Evolutionary conservation across 2,797 vertebrate species (phyloP).

Genomic region (Periophthalmus magnuspinnatus): DNA sequence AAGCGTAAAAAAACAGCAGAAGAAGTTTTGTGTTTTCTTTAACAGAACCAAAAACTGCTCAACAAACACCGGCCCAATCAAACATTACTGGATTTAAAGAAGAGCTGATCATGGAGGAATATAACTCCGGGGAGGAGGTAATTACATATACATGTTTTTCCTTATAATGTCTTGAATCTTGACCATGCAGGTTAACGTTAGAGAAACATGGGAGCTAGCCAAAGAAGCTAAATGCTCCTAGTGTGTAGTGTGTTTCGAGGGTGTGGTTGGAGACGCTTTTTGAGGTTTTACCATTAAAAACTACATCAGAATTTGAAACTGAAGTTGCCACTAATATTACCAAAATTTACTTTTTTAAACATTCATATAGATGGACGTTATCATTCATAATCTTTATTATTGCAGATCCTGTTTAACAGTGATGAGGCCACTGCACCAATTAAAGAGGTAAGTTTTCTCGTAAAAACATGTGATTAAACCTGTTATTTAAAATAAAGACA

Average conservation of each 20-base stretch:
- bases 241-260: constrained; percentile 11
- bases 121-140: constrained; percentile 78
- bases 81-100: not conserved
- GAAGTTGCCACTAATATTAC: not conserved
- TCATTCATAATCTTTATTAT: no score
- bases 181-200: no score
- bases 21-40: not conserved
- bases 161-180: not conserved
- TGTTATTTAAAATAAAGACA: not conserved
- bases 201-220: not conserved
- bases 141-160: not conserved
- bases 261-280: constrained; percentile 38
- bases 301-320: not conserved
- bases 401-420: constrained; percentile 85
- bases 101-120: constrained; percentile 74
- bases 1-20: not conserved
- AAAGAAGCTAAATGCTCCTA: not conserved
- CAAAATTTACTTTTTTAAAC: not conserved
- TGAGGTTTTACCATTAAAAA: not conserved
- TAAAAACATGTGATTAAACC: not conserved
- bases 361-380: no score
- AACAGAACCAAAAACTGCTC: constrained; percentile 24
- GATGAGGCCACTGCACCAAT: constrained; percentile 88
- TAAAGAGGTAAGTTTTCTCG: constrained; percentile 83
- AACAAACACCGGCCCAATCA: not conserved